Conservation (phyloP, 2,113 vertebrate species). For the Amblyornis subalaris region DNA sequence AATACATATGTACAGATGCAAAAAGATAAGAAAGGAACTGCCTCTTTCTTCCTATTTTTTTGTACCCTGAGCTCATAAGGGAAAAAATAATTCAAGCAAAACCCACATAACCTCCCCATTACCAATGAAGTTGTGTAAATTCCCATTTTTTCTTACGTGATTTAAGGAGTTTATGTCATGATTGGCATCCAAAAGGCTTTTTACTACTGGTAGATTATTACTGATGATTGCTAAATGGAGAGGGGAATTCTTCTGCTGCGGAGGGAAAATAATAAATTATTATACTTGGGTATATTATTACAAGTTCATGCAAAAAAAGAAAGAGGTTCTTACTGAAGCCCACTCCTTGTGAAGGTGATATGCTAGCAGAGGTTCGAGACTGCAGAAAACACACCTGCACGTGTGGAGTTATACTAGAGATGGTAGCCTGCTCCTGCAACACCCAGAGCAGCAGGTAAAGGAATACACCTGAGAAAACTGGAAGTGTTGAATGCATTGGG, state of each 20-base stretch:
- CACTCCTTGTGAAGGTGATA: rapidly evolving
- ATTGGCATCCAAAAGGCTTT: conserved; percentile 74
- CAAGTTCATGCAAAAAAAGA: neutral
- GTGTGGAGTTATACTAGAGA: neutral
- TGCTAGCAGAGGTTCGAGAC: neutral
- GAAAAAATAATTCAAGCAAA: neutral
- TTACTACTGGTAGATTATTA: conserved; percentile 73
- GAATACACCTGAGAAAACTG: neutral
- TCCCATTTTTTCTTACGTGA: conserved; percentile 67
- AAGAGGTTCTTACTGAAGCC: neutral
- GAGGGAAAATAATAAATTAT: conserved; percentile 23
- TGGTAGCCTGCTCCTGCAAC: neutral
- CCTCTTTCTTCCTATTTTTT: neutral
- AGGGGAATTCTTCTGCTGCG: conserved; percentile 78
- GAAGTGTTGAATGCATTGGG: neutral
- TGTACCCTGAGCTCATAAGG: neutral
- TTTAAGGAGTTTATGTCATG: conserved; percentile 76
- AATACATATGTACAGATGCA: neutral
- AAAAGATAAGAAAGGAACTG: neutral
- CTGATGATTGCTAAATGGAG: conserved; percentile 84
- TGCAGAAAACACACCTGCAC: neutral
- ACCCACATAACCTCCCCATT: neutral
- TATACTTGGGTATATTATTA: neutral
- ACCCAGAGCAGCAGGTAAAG: neutral
- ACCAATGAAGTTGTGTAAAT: neutral